These are phyloP conservation scores for Pantelozetes paolii DNA, from an alignment of 2,888 invertebrate genomes.

Conservation along the genomic window DNA sequence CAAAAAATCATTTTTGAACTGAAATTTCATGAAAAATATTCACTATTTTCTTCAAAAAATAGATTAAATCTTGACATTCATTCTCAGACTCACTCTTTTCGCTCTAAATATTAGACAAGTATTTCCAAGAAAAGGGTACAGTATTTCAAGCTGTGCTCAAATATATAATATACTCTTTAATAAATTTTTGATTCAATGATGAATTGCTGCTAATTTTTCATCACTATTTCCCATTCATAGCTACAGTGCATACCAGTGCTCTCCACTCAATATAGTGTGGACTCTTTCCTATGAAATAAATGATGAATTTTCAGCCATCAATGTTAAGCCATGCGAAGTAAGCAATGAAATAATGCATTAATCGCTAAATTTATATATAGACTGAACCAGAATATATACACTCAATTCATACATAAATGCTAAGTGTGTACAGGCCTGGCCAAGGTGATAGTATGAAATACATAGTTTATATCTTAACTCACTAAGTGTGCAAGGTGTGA, in stretches of 20 bases:
- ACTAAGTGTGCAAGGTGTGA: no score
- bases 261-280: background rate
- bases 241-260: background rate
- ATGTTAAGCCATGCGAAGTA: slow-evolving; percentile 28
- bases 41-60: background rate
- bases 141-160: no score
- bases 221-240: background rate
- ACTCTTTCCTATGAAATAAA: background rate
- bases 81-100: background rate
- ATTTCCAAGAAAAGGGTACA: background rate
- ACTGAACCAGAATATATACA: background rate
- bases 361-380: slow-evolving; percentile 12
- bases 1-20: no score
- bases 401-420: no score
- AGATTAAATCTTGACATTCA: background rate
- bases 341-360: slow-evolving; percentile 31
- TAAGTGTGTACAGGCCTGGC: no score
- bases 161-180: background rate
- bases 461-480: no score
- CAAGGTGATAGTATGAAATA: no score
- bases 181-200: background rate
- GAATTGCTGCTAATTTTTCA: slow-evolving; percentile 8
- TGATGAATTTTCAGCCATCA: slow-evolving; percentile 27
- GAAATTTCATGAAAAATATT: no score
- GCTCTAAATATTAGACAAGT: background rate